These are phyloP conservation scores for Macropodus opercularis DNA, from an alignment of 2,797 vertebrate species.

Conservation along the genomic window DNA sequence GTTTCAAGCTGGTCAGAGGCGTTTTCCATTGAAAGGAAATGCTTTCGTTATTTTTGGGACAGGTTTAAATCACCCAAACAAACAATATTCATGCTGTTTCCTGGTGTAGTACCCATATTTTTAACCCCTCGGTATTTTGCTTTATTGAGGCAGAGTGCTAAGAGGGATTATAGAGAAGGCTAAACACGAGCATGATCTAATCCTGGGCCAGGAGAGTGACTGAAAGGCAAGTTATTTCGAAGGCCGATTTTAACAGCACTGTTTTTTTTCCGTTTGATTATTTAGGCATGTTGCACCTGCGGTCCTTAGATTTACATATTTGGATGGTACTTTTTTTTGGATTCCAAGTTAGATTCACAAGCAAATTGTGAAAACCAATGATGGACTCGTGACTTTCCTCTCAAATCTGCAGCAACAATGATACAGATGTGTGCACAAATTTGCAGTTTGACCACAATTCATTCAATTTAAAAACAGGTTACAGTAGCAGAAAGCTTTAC, in stretches of 20 bases:
- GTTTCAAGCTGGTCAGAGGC: slow-evolving; percentile 11
- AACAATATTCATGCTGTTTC: slow-evolving; percentile 42
- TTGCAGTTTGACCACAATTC: slow-evolving; percentile 3
- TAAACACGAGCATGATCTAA: slow-evolving; percentile 65
- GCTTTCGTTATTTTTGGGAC: slow-evolving; percentile 20
- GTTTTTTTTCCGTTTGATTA: slow-evolving; percentile 19
- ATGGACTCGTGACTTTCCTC: not conserved
- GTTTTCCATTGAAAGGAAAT: slow-evolving; percentile 34
- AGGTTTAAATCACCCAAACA: slow-evolving; percentile 35
- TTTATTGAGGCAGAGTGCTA: slow-evolving; percentile 58
- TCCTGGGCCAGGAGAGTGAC: slow-evolving; percentile 53
- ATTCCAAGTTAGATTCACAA: not conserved
- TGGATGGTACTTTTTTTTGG: slow-evolving; percentile 11
- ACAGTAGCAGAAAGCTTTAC: not conserved
- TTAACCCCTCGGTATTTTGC: slow-evolving; percentile 44
- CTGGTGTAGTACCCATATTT: slow-evolving; percentile 37
- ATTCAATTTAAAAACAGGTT: not conserved
- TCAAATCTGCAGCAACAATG: slow-evolving; percentile 4
- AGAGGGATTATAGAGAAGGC: slow-evolving; percentile 61
- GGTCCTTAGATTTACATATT: slow-evolving; percentile 19
- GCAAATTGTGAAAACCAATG: slow-evolving; percentile 5
- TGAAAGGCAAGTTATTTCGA: slow-evolving; percentile 37
- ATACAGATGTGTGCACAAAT: slow-evolving; percentile 4
- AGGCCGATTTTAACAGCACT: slow-evolving; percentile 7
- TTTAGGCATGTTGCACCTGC: slow-evolving; percentile 8